Evolutionary conservation across 23 tunicate species (phyloP), one percentile per base, ranked within the genome.

Genomic region (Oikopleura dioica): DNA sequence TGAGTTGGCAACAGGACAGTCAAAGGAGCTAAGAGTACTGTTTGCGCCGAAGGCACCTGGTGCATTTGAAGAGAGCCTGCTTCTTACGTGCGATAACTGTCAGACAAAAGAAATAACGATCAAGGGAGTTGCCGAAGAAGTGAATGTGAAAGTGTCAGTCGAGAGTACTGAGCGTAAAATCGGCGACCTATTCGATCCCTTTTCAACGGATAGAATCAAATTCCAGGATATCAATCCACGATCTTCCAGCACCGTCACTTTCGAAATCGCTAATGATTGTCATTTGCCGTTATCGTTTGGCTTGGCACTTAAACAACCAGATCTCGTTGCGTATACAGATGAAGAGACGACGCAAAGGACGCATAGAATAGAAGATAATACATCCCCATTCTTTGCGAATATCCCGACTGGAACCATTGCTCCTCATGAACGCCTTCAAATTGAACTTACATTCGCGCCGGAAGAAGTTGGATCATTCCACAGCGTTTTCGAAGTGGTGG

Each of bases 21-120:
- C 79, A 29, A 63, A 63, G 44, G 38, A 75, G 1, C 37, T 89
- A 28, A 86, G 80, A 37, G 80, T 89, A 38, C 31, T 79, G 24
- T 89, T 89, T 67, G 35, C 96, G 36, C 96, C 96, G 35, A 76
- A 76, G 32, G 76, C 76, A 16, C 36, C 68, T 36, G 83, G 77
- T 35, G 77, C 76, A 37, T 84, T 76, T 38, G 35, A 37, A 35
- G 89, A 89, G 37, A 83, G 82, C 30, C 51, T 89, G 37, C 84
- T 84, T 63, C 50, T 89, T 21, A 83, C 84, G 33, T 89, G 96
- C 68, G 96, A 89, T 77, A 89, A 89, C 55, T 89, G 96, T 59
- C 96, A 89, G 77, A 68, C 79, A 5, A 76, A 86, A 69, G 37
- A 81, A 36, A 69, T 87, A 72, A 81, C 88, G 1, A 77, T 87